phyloP scores from a whole-genome alignment of 2,888 invertebrate genomes.

The Leptura quadrifasciata region DNA sequence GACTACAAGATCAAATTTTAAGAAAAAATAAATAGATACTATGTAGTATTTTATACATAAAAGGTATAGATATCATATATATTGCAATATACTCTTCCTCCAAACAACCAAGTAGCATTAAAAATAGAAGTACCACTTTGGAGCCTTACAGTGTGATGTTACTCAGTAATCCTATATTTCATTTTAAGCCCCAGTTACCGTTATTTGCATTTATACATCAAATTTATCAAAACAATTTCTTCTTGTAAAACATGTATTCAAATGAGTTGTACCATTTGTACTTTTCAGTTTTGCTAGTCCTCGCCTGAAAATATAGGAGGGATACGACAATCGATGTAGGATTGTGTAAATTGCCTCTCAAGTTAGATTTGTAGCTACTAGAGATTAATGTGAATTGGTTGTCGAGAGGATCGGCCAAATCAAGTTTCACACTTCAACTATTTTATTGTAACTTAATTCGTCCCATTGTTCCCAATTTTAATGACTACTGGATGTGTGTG shows the following conservation, averaged over 20 bases:
- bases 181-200: too few relatives aligned
- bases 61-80: too few relatives aligned
- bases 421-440: slow-evolving; percentile 26
- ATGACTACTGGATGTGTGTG: slow-evolving; percentile 8
- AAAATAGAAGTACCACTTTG: too few relatives aligned
- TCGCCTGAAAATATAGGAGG: slow-evolving; percentile 12
- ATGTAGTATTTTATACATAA: too few relatives aligned
- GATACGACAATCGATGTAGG: slow-evolving; percentile 1
- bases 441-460: slow-evolving; percentile 26
- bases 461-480: slow-evolving; percentile 24
- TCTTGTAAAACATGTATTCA: neutral
- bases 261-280: neutral
- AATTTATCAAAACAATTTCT: too few relatives aligned
- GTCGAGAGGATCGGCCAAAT: slow-evolving; percentile 26
- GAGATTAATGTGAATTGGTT: slow-evolving; percentile 22
- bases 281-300: neutral
- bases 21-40: too few relatives aligned
- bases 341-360: slow-evolving; percentile 33
- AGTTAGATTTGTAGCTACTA: slow-evolving; percentile 25
- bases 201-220: too few relatives aligned
- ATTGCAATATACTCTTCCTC: too few relatives aligned
- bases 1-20: too few relatives aligned
- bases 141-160: too few relatives aligned
- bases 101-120: too few relatives aligned
- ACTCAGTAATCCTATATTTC: too few relatives aligned